A percentile compares a stretch with the other conserved stretches of the same genome.
Evolutionary conservation across 2,113 vertebrate species (phyloP).

Genomic region (Heptranchias perlo): DNA sequence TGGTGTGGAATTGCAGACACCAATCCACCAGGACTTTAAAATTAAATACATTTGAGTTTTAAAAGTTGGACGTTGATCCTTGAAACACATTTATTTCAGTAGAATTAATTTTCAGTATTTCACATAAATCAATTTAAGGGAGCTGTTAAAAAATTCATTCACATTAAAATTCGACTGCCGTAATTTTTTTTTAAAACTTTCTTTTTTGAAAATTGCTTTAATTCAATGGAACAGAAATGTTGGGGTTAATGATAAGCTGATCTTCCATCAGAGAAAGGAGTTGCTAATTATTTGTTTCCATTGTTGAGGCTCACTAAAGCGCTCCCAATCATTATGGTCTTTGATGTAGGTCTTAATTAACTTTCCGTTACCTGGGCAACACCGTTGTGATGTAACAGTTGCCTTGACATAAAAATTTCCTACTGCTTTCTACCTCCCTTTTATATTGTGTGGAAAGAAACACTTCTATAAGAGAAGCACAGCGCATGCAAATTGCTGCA

Average conservation of each 20-base stretch:
- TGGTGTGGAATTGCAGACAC: too few species aligned
- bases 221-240: not conserved
- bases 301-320: not conserved
- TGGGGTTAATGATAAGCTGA: not conserved
- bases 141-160: constrained; percentile 5
- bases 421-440: constrained; percentile 11
- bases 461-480: not conserved
- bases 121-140: constrained; percentile 14
- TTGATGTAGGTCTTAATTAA: constrained; percentile 38
- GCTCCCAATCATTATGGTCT: not conserved
- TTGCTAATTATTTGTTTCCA: constrained; percentile 36
- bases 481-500: constrained; percentile 25
- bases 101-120: not conserved
- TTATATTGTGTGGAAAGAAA: not conserved
- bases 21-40: not conserved
- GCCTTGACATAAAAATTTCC: constrained; percentile 28
- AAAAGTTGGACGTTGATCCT: not conserved
- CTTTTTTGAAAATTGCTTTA: constrained; percentile 10
- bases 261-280: constrained; percentile 19
- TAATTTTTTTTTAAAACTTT: not conserved
- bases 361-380: constrained; percentile 32
- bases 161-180: constrained; percentile 1
- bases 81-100: not conserved
- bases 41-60: not conserved
- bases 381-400: constrained; percentile 10